Base-by-base conservation (phyloP, 2,888 invertebrate species). In the Pterostichus niger region DNA sequence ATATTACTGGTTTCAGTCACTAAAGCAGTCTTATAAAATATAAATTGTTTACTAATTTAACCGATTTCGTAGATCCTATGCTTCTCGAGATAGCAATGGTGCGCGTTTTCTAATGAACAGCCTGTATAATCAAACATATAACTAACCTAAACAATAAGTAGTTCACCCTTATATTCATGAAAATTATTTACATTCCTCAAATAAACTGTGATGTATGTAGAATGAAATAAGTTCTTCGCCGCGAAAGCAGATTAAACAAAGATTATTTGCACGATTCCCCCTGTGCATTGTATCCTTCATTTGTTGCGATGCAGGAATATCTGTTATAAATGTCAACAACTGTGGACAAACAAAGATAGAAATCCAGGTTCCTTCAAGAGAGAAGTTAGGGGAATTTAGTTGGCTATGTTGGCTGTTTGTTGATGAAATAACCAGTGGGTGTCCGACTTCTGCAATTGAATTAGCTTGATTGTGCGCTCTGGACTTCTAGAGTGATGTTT, bases 391-490 rank as follows among this genome's bases (percentile, higher is more conserved):
- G 33, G n/a, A 31, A 59, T 31, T 59, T 11, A 1, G 59, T 31
- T 59, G 17, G 56, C 56, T 11, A 10, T 15, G 24, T 9, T 7
- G 33, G 33, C 33, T 31, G 59, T 9, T 64, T 35, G 64, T 64
- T 64, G 64, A 64, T 64, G 64, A 64, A 64, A 64, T 64, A 64
- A 64, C 33, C 64, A 64, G 33, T 49, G 49, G 49, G 64, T 35
- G 64, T 64, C 64, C 64, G 64, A 64, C 13, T 49, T 49, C 35
- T 13, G 35, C n/a, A 64, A 64, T 64, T 64, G 64, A 64, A 64
- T 64, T 64, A 64, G 64, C 64, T 64, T 64, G 64, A 64, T 64
- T 64, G 64, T 33, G 35, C 31, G 33, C 64, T 49, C 49, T 13
- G 49, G 49, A 13, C 49, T n/a, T n/a, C 49, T 24, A 40, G 49